Conservation (phyloP, 2,113 vertebrate genomes). For the Choloepus hoffmanni region DNA sequence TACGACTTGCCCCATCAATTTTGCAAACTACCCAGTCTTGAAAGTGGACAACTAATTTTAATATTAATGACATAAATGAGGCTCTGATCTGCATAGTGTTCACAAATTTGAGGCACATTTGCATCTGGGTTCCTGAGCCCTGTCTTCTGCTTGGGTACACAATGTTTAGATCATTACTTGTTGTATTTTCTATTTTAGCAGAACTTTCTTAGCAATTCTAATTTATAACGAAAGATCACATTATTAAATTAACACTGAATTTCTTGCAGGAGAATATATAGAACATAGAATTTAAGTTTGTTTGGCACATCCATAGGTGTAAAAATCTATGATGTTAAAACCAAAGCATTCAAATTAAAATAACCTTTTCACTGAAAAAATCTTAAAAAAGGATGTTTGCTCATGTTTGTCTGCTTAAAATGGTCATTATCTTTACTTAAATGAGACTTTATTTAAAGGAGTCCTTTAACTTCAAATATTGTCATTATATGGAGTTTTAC, state of each 20-base stretch:
- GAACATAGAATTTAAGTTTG: not conserved
- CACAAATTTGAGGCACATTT: not conserved
- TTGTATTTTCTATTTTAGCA: not conserved
- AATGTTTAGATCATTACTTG: not conserved
- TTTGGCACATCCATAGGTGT: not conserved
- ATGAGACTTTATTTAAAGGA: not conserved
- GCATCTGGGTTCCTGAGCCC: not conserved
- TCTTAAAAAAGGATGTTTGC: not conserved
- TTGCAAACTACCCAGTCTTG: not conserved
- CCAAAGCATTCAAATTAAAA: not conserved
- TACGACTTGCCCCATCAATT: not conserved
- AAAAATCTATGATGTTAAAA: not conserved
- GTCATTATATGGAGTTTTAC: not conserved
- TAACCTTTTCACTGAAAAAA: not conserved
- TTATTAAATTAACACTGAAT: not conserved
- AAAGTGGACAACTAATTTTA: not conserved
- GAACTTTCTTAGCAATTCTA: not conserved
- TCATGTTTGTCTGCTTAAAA: not conserved
- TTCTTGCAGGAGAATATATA: not conserved
- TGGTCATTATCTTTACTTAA: not conserved
- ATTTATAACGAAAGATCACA: not conserved
- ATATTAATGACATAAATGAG: too few relatives aligned
- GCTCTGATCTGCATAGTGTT: not conserved
- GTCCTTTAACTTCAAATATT: not conserved
- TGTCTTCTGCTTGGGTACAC: not conserved